These are phyloP conservation scores for Drosophila formosana DNA, from an alignment of 2,888 invertebrate genomes.

Conservation along the genomic window DNA sequence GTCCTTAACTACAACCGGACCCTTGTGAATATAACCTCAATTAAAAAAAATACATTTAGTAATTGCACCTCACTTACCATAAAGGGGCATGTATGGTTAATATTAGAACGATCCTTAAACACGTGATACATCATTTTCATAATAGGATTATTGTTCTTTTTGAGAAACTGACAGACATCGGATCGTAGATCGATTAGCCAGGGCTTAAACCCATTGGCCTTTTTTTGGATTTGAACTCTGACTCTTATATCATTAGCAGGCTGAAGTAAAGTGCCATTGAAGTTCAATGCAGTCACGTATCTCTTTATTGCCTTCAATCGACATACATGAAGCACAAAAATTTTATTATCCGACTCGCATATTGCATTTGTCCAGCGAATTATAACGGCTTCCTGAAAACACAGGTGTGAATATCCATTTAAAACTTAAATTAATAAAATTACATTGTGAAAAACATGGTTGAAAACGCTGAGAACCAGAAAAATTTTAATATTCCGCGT, in stretches of 20 bases:
- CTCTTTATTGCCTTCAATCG: slow-evolving; percentile 30
- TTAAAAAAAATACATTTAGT: background rate
- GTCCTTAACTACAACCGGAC: slow-evolving; percentile 4
- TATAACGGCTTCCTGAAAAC: slow-evolving; percentile 11
- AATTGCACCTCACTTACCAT: slow-evolving; percentile 12
- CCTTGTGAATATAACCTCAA: slow-evolving; percentile 3
- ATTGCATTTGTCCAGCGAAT: slow-evolving; percentile 23
- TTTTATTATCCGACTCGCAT: slow-evolving; percentile 21
- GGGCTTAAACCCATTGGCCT: slow-evolving; percentile 35
- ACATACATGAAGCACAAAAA: slow-evolving; percentile 10
- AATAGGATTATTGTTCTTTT: slow-evolving; percentile 18
- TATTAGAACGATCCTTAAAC: slow-evolving; percentile 26
- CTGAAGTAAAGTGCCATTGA: slow-evolving; percentile 6
- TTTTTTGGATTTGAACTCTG: slow-evolving; percentile 6
- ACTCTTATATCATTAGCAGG: slow-evolving; percentile 6
- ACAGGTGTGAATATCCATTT: background rate
- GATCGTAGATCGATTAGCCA: slow-evolving; percentile 17
- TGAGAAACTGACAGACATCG: slow-evolving; percentile 22
- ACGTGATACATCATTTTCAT: background rate
- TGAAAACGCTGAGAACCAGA: too few relatives aligned
- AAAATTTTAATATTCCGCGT: too few relatives aligned
- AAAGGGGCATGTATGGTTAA: slow-evolving; percentile 41
- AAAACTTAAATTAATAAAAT: too few relatives aligned
- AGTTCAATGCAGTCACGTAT: slow-evolving; percentile 9
- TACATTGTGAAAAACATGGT: too few relatives aligned